Percentiles rank a stretch among this genome's conserved stretches.
Conservation (phyloP, 2,113 vertebrate species). For the Lampris megalopsis region DNA sequence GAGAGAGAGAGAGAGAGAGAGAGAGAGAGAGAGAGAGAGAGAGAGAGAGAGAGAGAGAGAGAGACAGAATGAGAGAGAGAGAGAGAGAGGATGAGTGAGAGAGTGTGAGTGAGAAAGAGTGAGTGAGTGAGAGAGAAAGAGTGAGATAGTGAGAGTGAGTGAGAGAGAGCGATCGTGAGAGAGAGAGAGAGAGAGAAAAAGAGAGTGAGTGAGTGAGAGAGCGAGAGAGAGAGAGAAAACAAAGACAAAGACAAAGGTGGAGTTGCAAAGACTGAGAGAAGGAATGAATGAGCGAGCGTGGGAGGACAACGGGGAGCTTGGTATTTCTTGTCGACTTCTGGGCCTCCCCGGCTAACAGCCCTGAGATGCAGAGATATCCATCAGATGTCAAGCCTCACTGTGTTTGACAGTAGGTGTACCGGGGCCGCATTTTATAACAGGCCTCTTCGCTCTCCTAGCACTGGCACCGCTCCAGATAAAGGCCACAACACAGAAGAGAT, state of each 20-base stretch:
- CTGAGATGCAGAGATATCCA: slow-evolving; percentile 66
- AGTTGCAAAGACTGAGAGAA: neutral
- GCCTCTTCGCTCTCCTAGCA: slow-evolving; percentile 29
- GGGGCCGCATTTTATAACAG: slow-evolving; percentile 58
- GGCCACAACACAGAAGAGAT: slow-evolving; percentile 55
- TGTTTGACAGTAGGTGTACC: slow-evolving; percentile 65
- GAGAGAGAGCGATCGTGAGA: too few species aligned
- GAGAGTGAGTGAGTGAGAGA: neutral
- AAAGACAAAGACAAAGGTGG: slow-evolving; percentile 41
- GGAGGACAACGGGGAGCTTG: slow-evolving; percentile 29
- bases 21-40: slow-evolving; percentile 48
- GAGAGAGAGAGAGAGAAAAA: neutral
- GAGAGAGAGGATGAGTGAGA: slow-evolving; percentile 2
- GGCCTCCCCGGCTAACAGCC: slow-evolving; percentile 42
- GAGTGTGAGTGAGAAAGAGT: too few species aligned
- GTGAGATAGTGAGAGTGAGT: too few species aligned
- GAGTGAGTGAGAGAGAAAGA: too few species aligned
- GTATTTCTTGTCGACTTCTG: slow-evolving; percentile 46
- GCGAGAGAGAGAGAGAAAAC: slow-evolving; percentile 48
- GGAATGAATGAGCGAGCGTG: slow-evolving; percentile 54
- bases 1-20: neutral
- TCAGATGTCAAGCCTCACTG: slow-evolving; percentile 60
- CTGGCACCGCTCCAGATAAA: slow-evolving; percentile 65
- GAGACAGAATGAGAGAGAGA: slow-evolving; percentile 26
- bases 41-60: slow-evolving; percentile 41